Percentiles rank a stretch among this genome's conserved stretches.
phyloP scores from a whole-genome alignment of 2,888 invertebrate genomes.

The Cryptophagus acutangulus region DNA sequence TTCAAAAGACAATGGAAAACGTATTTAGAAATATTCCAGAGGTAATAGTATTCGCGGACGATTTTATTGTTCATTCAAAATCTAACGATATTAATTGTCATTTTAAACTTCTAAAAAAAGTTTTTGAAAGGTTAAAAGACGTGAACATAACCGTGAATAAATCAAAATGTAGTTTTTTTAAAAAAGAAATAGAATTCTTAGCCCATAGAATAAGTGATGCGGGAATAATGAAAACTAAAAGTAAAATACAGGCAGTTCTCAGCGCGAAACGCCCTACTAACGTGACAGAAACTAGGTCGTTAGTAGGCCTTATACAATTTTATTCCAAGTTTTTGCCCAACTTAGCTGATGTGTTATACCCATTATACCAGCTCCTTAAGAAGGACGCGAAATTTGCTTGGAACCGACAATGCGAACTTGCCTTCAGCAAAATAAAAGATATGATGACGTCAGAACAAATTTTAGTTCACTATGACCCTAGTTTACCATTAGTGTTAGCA shows the following conservation, averaged over 20 bases:
- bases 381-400: constrained; percentile 3
- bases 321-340: constrained; percentile 17
- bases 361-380: constrained; percentile 4
- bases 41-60: constrained; percentile 34
- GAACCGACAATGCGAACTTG: constrained; percentile 8
- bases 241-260: constrained; percentile 16
- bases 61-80: constrained; percentile 33
- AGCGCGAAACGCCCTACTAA: constrained; percentile 13
- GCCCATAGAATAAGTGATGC: constrained; percentile 22
- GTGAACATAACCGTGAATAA: constrained; percentile 30
- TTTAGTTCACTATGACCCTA: constrained; percentile 5
- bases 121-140: constrained; percentile 25
- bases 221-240: constrained; percentile 15
- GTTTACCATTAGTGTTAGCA: neutral
- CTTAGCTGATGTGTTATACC: constrained; percentile 3
- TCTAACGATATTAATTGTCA: no score
- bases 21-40: constrained; percentile 31
- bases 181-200: constrained; percentile 34
- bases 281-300: constrained; percentile 14
- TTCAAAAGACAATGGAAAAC: constrained; percentile 36
- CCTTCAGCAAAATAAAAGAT: constrained; percentile 3
- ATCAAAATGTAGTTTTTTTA: constrained; percentile 37
- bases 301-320: constrained; percentile 18
- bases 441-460: neutral
- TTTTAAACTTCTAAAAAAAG: no score